Evolutionary conservation across 2,797 vertebrate genomes (phyloP).

Genomic region (Coendou prehensilis): DNA sequence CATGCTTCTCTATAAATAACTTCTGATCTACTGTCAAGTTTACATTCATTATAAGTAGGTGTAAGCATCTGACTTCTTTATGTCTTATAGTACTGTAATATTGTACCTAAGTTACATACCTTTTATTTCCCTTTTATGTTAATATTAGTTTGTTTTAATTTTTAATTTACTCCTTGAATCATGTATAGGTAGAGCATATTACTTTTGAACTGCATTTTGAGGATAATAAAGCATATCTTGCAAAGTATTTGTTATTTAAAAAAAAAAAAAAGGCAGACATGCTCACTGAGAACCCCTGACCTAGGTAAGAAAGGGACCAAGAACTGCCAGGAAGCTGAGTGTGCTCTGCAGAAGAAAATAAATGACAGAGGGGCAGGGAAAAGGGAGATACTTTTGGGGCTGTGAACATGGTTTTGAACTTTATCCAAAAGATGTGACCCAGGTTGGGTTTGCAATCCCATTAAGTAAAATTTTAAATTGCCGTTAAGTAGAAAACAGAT

Average conservation of each 20-base stretch:
- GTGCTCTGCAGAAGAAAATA: not conserved
- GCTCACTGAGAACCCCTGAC: constrained; percentile 18
- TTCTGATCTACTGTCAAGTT: constrained; percentile 32
- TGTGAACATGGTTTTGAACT: not conserved
- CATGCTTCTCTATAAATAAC: not conserved
- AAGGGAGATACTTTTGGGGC: not conserved
- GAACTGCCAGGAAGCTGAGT: not conserved
- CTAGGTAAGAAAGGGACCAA: not conserved
- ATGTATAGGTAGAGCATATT: not conserved
- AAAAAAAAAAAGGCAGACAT: not conserved
- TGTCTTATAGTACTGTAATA: not conserved
- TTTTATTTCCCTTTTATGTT: not conserved
- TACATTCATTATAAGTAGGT: not conserved
- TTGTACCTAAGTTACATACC: not conserved
- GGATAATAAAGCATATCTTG: constrained; percentile 12
- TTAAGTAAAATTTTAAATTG: not conserved
- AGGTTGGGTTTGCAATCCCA: not conserved
- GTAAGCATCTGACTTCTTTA: constrained; percentile 3
- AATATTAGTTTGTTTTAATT: not conserved
- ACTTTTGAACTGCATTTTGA: constrained; percentile 32
- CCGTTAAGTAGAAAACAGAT: constrained; percentile 2
- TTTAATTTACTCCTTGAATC: constrained; percentile 32
- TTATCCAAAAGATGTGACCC: not conserved
- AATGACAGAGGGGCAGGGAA: not conserved
- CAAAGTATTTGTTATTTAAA: not conserved